Percentiles rank a stretch among this genome's conserved stretches.
Evolutionary conservation across 2,888 invertebrate species (phyloP).

Genomic region (Cerceris rybyensis): DNA sequence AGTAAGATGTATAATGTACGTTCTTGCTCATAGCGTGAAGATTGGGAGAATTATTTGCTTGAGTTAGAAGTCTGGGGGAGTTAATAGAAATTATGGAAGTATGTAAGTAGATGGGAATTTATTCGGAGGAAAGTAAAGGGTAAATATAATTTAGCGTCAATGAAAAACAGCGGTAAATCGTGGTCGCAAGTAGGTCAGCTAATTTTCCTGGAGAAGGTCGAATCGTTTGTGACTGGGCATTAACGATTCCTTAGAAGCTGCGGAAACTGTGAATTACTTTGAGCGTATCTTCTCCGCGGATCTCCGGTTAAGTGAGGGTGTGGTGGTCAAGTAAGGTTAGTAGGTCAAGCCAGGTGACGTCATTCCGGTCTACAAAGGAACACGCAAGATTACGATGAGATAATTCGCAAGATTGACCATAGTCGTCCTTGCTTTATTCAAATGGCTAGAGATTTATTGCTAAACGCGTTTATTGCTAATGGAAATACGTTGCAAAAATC

Average conservation of each 20-base stretch:
- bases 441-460: conserved; percentile 51
- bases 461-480: too few relatives aligned
- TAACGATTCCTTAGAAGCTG: conserved; percentile 40
- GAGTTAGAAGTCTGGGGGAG: too few relatives aligned
- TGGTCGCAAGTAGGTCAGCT: background rate
- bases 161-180: conserved; percentile 12
- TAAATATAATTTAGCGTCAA: conserved; percentile 4
- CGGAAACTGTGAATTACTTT: conserved; percentile 49
- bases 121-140: background rate
- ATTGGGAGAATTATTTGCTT: too few relatives aligned
- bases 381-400: conserved; percentile 65
- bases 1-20: too few relatives aligned
- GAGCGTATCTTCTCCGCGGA: conserved; percentile 44
- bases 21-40: too few relatives aligned
- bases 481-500: too few relatives aligned
- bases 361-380: conserved; percentile 63
- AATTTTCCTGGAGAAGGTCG: conserved; percentile 24
- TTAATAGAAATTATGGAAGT: background rate
- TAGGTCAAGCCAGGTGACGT: conserved; percentile 76
- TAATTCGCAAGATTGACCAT: conserved; percentile 69
- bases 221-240: background rate
- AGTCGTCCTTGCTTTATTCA: conserved; percentile 66
- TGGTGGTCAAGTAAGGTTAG: conserved; percentile 77
- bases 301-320: conserved; percentile 36
- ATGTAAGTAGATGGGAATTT: background rate